Evolutionary conservation across 92 coral and sea anemone genomes (phyloP), one percentile per base, ranked within the genome.

Genomic region (Porites evermanni): DNA sequence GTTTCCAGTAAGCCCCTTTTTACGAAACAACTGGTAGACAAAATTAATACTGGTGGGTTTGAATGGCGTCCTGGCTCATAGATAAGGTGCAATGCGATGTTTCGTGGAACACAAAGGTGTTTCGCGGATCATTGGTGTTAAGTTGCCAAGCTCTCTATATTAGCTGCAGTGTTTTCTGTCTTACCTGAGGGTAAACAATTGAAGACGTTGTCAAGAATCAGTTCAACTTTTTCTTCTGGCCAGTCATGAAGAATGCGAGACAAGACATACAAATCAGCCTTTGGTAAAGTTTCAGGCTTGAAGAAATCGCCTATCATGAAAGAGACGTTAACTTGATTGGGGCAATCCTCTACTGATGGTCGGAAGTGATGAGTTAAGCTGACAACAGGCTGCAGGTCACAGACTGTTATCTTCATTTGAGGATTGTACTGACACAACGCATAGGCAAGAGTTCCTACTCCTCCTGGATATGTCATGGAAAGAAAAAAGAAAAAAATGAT

Each of bases 341-440:
- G 90, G 24, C 90, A 86, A 18, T 51, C 73, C 24, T 80, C 53
- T 12, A 69, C 72, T 60, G 90, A 67, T 14, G 90, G 90, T 80
- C 78, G 79, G 84, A 86, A 86, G 63, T 79, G 85, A 67, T 18
- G 29, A 26, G 86, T 23, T 26, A n/a, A 47, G 14, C 60, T 47
- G 14, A 79, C 85, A 65, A 89, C 90, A 72, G 24, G 56, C 60
- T 73, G 86, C 71, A 85, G 21, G 38, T 89, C 92, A 6, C 86
- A 86, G 14, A 89, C 90, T 77, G 90, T 84, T 24, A 85, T 68
- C 64, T 89, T 85, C 92, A 89, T 89, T 64, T 89, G 58, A 61
- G 92, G 90, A 70, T 89, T 85, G 74, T 50, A 32, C 32, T 17
- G 87, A 52, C 89, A 53, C 21, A 89, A 85, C 7, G 86, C 80